A percentile compares a stretch with the other conserved stretches of the same genome.
Conservation (phyloP, 1,140 invertebrate genomes). For the Drosophila albomicans region DNA sequence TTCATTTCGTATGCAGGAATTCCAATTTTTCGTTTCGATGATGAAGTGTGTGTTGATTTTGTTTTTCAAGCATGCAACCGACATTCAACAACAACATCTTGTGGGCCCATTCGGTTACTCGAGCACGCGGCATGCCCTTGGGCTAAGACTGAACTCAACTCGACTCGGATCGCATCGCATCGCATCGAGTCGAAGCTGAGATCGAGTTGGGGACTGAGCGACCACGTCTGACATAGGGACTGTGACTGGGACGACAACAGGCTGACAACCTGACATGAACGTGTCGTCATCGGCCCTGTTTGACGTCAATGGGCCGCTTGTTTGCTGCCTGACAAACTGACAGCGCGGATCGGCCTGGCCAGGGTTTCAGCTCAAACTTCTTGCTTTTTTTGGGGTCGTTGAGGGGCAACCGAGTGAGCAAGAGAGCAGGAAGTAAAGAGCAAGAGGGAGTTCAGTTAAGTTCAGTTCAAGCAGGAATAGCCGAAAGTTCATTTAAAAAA, state of each 20-base stretch:
- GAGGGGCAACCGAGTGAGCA: neutral
- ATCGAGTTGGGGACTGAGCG: conserved; percentile 8
- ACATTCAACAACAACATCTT: conserved; percentile 42
- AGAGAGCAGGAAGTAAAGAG: neutral
- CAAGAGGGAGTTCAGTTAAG: neutral
- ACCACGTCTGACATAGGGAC: neutral
- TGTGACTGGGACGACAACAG: conserved; percentile 19
- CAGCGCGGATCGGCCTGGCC: conserved; percentile 20
- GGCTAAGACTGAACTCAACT: conserved; percentile 44
- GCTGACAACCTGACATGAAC: conserved; percentile 67
- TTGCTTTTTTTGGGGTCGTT: conserved; percentile 7
- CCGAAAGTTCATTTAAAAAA: conserved; percentile 76
- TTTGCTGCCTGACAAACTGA: conserved; percentile 80
- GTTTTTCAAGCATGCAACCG: conserved; percentile 60
- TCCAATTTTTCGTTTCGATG: conserved; percentile 81
- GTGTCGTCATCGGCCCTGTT: conserved; percentile 72
- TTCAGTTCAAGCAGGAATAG: conserved; percentile 33
- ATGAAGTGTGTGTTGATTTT: conserved; percentile 82
- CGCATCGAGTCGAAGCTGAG: neutral
- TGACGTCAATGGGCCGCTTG: conserved; percentile 70
- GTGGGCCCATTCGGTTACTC: conserved; percentile 36
- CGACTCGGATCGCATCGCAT: too few relatives aligned
- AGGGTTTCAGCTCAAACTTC: neutral
- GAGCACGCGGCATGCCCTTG: conserved; percentile 74
- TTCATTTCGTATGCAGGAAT: conserved; percentile 82